Evolutionary conservation across 2,113 vertebrate species (phyloP), one percentile per base, ranked within the genome.

Genomic region (Brachionichthys hirsutus): DNA sequence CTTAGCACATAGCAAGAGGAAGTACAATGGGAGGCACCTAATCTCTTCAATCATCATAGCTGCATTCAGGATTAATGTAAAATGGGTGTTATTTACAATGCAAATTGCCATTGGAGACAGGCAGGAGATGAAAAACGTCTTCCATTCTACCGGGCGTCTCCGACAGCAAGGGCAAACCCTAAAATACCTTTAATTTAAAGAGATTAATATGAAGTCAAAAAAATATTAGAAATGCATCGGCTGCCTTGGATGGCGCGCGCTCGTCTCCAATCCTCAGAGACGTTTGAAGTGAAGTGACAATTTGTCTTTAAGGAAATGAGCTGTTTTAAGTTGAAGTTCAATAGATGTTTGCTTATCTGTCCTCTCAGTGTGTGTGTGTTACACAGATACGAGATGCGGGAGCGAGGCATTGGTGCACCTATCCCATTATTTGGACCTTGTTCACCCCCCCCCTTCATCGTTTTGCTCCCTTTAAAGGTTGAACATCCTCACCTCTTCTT

Each of bases 21-120:
- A 42, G 54, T 20, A 70, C 70, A 71, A 13, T 53, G 15, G 62
- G 58, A 57, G 55, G 57, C 54, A 43, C 56, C 68, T 66, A 64
- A 71, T 67, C 73, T 62, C 58, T 81, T 72, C 71, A 86, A 73
- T 75, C 81, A 67, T 62, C 22, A 49, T 44, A 42, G 30, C 54
- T 45, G 50, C 59, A 63, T 36, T 36, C 24, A 38, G 62, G 65
- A 78, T 84, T 73, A 47, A 77, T 77, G 62, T 59, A 59, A 78
- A 80, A 70, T 75, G 55, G n/a, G 53, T 77, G 55, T 61, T 71
- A 54, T 83, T 83, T 68, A 67, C 68, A 48, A 54, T 60, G 60
- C 35, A 73, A 54, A 72, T 76, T 78, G 17, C 63, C 41, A 38
- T 2, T 9, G 49, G 22, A 44, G 63, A 70, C 22, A 18, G 22